Conservation (phyloP, 2,797 vertebrate species). For the Hippoglossus hippoglossus region DNA sequence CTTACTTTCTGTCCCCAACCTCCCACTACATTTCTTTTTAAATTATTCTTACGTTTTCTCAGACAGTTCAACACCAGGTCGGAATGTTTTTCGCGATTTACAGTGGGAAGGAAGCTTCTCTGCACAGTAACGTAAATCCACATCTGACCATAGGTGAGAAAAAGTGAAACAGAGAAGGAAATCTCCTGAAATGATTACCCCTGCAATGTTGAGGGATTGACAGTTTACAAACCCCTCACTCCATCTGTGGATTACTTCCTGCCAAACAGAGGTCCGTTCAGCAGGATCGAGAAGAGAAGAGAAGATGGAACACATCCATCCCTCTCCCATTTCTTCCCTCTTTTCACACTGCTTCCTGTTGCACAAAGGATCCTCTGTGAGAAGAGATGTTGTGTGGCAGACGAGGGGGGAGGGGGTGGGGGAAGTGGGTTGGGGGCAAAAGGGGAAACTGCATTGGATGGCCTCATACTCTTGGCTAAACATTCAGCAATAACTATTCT, state of each 20-base stretch:
- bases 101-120: conserved; percentile 7
- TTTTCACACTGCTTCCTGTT: conserved; percentile 65
- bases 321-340: conserved; percentile 58
- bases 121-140: conserved; percentile 51
- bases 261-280: conserved; percentile 67
- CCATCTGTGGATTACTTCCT: conserved; percentile 59
- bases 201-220: conserved; percentile 51
- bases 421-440: conserved; percentile 16
- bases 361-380: conserved; percentile 77
- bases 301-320: conserved; percentile 61
- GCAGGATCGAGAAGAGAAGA: conserved; percentile 52
- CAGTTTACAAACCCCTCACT: conserved; percentile 59
- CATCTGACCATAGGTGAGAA: conserved; percentile 23
- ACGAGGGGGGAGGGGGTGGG: conserved; percentile 18
- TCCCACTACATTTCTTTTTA: background rate
- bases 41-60: too few species aligned
- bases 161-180: conserved; percentile 20
- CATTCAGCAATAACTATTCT: conserved; percentile 33
- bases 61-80: too few species aligned
- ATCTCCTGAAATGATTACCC: conserved; percentile 39
- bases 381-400: conserved; percentile 57
- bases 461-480: conserved; percentile 40
- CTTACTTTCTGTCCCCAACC: background rate
- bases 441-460: conserved; percentile 34
- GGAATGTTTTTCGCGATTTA: too few species aligned